Evolutionary conservation across 2,113 vertebrate genomes (phyloP).

Genomic region (Strix uralensis): DNA sequence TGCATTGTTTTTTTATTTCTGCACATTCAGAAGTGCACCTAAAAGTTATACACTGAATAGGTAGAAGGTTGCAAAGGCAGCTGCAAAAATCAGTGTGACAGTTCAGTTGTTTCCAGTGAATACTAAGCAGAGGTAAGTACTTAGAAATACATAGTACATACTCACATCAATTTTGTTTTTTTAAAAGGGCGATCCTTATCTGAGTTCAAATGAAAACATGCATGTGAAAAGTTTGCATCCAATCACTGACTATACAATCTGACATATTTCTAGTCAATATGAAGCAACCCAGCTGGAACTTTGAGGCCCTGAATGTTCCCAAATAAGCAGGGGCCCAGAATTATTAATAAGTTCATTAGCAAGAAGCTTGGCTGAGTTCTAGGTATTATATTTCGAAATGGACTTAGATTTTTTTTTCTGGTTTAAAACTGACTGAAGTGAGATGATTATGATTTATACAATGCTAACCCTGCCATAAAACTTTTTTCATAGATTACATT

Average conservation of each 20-base stretch:
- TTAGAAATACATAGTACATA: neutral
- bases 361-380: neutral
- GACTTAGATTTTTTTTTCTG: neutral
- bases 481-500: neutral
- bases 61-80: neutral
- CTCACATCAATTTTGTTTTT: neutral
- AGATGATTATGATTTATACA: constrained; percentile 8
- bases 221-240: neutral
- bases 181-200: neutral
- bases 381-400: constrained; percentile 30
- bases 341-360: constrained; percentile 34
- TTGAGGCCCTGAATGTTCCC: neutral
- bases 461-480: neutral
- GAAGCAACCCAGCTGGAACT: constrained; percentile 22
- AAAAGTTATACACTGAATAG: neutral
- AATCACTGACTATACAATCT: neutral
- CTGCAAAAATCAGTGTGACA: neutral
- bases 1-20: neutral
- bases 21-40: neutral
- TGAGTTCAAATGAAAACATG: constrained; percentile 23
- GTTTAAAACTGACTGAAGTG: neutral
- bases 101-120: neutral
- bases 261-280: neutral
- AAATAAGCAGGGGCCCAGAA: neutral
- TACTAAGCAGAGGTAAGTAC: neutral